Base-by-base conservation (phyloP, 2,113 vertebrate genomes). In the Promerops cafer region DNA sequence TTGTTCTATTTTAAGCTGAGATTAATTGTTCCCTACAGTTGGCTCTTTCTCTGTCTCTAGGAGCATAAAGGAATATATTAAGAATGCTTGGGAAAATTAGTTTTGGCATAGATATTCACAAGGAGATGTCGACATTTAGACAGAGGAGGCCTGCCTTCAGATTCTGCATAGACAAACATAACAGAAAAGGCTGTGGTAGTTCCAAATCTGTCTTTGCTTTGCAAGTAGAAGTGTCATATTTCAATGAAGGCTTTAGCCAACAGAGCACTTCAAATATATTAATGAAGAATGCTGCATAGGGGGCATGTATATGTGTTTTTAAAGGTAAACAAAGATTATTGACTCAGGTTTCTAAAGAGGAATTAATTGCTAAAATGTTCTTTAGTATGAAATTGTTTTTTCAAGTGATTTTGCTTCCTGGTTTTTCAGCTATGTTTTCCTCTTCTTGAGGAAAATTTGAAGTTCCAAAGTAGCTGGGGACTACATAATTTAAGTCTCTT, bases 21-120 rank as follows among this genome's bases (percentile, higher is more conserved):
- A 96, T 94, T 95, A 97, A 90, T 94, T 92, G 88, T 66, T 96
- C 88, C 27, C 66, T 83, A 33, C 42, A 83, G 77, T 66, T 90
- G 54, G 10, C 83, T 90, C 40, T 79, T 84, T 49, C 57, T 77
- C n/a, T 93, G 40, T 90, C 35, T 91, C 33, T 60, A 91, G 65
- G 13, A 95, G 17, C 45, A 88, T 88, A 91, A 95, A 85, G 26
- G 42, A 94, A 76, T 76, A 82, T 57, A 72, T 93, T 93, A 88
- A 76, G 90, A 88, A 88, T 68, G 22, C 53, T 90, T 69, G 83
- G 71, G 75, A 70, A 95, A 95, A 95, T 90, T 68, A 93, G 65
- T 88, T 93, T 94, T 88, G 59, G 49, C 79, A 74, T 74, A 90
- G 71, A 80, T 88, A 90, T 86, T 94, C 71, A 83, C 64, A 89